Evolutionary conservation across 2,797 vertebrate genomes (phyloP), one percentile per base, ranked within the genome.

Genomic region (Sparidentex hasta): DNA sequence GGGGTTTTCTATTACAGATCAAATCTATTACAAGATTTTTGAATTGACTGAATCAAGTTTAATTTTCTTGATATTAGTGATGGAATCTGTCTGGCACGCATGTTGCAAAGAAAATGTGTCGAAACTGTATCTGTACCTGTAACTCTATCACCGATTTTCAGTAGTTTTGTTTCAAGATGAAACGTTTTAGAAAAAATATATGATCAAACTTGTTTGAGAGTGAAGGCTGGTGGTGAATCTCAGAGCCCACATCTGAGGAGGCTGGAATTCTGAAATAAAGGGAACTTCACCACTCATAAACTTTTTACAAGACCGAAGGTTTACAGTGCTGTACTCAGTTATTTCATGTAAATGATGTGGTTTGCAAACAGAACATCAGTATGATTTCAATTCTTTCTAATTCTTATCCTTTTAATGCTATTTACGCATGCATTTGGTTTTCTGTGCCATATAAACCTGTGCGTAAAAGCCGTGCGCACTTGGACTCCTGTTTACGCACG

Each of bases 401-500:
- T 12, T 43, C 9, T 13, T 43, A 33, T 16, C n/a, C 2, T 11
- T 33, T 20, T 4, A 4, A 29, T 47, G 29, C 1, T 16, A 11
- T 52, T 63, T 71, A 33, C 0, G 14, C 11, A 43, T 6, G 1
- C 16, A 0, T 52, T 43, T 62, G 12, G 3, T 16, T 52, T 48
- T 38, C 18, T 69, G 0, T 65, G 29, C 41, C 57, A n/a, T 33
- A 55, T 50, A 23, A 16, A 51, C 21, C 23, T 50, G 61, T 83
- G 88, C 81, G 79, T 90, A 89, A 88, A 83, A 4, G 11, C 55
- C 23, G 67, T 43, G 76, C 78, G 71, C 48, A 64, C 23, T 44
- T 61, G 67, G 65, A 62, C 20, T 18, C 47, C 3, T 1, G 3
- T 33, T 84, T 76, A 11, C 21, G 56, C 67, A 65, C 41, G 5